Base-by-base conservation (phyloP, 2,888 invertebrate genomes). In the Germaria angustata region DNA sequence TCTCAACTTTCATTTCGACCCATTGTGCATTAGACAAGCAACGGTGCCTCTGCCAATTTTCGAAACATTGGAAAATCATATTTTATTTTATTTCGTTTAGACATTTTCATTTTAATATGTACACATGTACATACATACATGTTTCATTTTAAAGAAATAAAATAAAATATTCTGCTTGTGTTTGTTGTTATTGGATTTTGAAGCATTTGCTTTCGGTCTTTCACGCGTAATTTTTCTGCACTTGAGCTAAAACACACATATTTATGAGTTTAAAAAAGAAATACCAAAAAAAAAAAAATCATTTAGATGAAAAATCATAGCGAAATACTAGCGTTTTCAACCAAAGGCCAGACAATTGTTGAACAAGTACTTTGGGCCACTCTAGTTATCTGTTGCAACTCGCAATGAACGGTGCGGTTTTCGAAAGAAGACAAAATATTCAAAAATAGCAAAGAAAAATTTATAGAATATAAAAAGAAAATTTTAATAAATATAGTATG, bases 1-100 rank as follows among this genome's bases (percentile, higher is more conserved):
- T n/a, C n/a, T n/a, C n/a, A n/a, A n/a, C n/a, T n/a, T n/a, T n/a
- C n/a, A n/a, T n/a, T n/a, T n/a, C n/a, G n/a, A n/a, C n/a, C n/a
- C n/a, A n/a, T n/a, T n/a, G n/a, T n/a, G n/a, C n/a, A n/a, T n/a
- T n/a, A n/a, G n/a, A n/a, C n/a, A n/a, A n/a, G n/a, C n/a, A n/a
- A n/a, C n/a, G n/a, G n/a, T n/a, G n/a, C n/a, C n/a, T n/a, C 72
- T 72, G 71, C 63, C 72, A 66, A 59, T 79, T 57, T 72, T 32
- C 8, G n/a, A 77, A 81, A 73, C 80, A 81, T 84, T 84, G 80
- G 82, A 85, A 85, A 84, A 80, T 80, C 84, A 85, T 84, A 85
- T 84, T 63, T 81, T 69, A 61, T 84, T 63, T 79, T 51, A 44
- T 68, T 28, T 28, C 28, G 3, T 28, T 65, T 65, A 49, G 41